These are phyloP conservation scores for Oscheius sp. DNA, from an alignment of 2,888 invertebrate species.

Conservation along the genomic window DNA sequence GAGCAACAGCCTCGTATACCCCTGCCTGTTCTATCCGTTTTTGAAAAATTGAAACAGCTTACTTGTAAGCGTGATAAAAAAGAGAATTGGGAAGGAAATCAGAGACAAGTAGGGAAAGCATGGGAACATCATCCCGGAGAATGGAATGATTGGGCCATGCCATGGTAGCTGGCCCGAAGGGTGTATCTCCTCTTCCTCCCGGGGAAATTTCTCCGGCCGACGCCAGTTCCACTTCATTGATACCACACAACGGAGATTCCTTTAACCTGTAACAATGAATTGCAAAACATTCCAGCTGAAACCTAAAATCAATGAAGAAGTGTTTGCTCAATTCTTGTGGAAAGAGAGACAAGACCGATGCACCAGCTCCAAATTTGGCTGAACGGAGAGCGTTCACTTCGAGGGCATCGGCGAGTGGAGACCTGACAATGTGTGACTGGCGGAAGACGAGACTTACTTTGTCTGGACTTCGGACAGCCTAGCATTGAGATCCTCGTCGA, in stretches of 20 bases:
- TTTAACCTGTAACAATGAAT: conserved; percentile 42
- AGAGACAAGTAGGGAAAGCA: conserved; percentile 67
- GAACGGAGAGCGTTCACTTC: conserved; percentile 52
- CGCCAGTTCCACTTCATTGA: conserved; percentile 56
- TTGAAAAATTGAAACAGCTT: conserved; percentile 2
- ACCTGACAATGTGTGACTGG: conserved; percentile 1
- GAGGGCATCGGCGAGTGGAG: conserved; percentile 49
- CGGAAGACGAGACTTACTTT: conserved; percentile 22
- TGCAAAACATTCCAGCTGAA: background rate
- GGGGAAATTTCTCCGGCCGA: conserved; percentile 60
- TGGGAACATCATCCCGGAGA: conserved; percentile 43
- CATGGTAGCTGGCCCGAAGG: conserved; percentile 52
- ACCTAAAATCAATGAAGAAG: conserved; percentile 54
- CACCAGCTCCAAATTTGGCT: conserved; percentile 33
- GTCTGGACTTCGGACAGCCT: conserved; percentile 61
- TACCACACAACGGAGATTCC: conserved; percentile 55
- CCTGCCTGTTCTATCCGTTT: conserved; percentile 41
- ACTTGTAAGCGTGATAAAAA: conserved; percentile 71
- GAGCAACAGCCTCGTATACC: conserved; percentile 50
- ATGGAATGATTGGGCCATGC: conserved; percentile 41
- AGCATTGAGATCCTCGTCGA: conserved; percentile 63
- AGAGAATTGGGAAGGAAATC: conserved; percentile 70
- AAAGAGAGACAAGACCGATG: conserved; percentile 19
- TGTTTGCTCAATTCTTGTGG: conserved; percentile 41
- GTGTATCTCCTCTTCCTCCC: conserved; percentile 50